phyloP scores from a whole-genome alignment of 30 jellyfish, hydroid and myxozoan genomes.

The Catostylus mosaicus region DNA sequence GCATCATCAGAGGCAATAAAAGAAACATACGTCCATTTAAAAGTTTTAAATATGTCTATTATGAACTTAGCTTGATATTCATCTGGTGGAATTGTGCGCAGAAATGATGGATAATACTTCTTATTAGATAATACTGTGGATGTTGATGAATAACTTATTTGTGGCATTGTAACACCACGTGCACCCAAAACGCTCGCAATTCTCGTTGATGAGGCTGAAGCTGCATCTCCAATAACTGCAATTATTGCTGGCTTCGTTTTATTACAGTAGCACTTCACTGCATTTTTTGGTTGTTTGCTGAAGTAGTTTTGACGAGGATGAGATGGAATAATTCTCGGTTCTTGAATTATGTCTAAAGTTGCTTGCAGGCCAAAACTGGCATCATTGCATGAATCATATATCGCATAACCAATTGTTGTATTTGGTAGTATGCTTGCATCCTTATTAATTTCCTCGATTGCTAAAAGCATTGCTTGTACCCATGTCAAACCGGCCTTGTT shows the following conservation, averaged over 20 bases:
- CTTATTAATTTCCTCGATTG: conserved; percentile 88
- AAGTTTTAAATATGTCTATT: conserved; percentile 66
- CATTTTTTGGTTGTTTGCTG: conserved; percentile 11
- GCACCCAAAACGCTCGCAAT: conserved; percentile 94
- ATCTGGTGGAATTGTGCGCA: conserved; percentile 98
- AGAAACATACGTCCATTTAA: conserved; percentile 90
- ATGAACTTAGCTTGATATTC: conserved; percentile 88
- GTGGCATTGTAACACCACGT: conserved; percentile 69
- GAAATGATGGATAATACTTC: conserved; percentile 83
- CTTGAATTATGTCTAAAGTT: conserved; percentile 73
- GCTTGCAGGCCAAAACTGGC: conserved; percentile 81
- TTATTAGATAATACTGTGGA: conserved; percentile 91
- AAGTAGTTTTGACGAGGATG: background rate
- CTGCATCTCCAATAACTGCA: conserved; percentile 96
- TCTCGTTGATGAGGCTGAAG: conserved; percentile 86
- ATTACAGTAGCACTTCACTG: conserved; percentile 69
- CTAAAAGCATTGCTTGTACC: conserved; percentile 92
- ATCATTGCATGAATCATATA: conserved; percentile 92
- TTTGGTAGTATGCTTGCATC: conserved; percentile 55
- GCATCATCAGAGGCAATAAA: conserved; percentile 96
- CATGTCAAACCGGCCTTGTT: conserved; percentile 91
- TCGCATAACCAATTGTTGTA: conserved; percentile 76
- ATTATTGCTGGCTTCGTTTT: conserved; percentile 55
- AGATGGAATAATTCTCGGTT: conserved; percentile 58
- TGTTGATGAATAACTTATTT: conserved; percentile 95